These are phyloP conservation scores for Drosophila monieri DNA, from an alignment of 2,888 invertebrate genomes.

Conservation along the genomic window DNA sequence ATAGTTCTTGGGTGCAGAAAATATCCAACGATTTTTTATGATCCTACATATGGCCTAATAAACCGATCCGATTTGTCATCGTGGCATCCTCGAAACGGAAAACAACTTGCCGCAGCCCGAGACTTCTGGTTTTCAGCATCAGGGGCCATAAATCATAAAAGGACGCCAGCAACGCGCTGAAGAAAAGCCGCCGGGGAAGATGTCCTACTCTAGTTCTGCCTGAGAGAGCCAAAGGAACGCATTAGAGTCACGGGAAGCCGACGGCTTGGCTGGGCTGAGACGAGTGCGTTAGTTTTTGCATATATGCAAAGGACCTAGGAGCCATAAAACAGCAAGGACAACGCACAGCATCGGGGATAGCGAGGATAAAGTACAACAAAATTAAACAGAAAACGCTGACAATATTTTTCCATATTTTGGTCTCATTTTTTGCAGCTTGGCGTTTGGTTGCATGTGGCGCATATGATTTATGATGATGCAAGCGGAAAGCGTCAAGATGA, in stretches of 20 bases:
- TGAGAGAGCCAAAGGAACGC: slow-evolving; percentile 25
- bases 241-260: slow-evolving; percentile 26
- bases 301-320: slow-evolving; percentile 61
- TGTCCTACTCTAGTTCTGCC: slow-evolving; percentile 39
- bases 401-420: slow-evolving; percentile 54
- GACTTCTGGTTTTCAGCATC: slow-evolving; percentile 55
- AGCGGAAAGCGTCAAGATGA: slow-evolving; percentile 54
- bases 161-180: slow-evolving; percentile 45
- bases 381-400: slow-evolving; percentile 52
- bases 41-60: background rate
- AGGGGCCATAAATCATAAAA: slow-evolving; percentile 63
- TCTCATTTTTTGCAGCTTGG: slow-evolving; percentile 37
- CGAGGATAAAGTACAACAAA: slow-evolving; percentile 55
- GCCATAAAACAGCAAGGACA: slow-evolving; percentile 70
- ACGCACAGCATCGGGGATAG: slow-evolving; percentile 24
- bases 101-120: slow-evolving; percentile 65
- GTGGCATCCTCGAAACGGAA: slow-evolving; percentile 26
- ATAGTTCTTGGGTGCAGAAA: background rate
- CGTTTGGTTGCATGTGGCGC: slow-evolving; percentile 74
- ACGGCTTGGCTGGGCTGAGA: slow-evolving; percentile 50
- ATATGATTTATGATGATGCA: slow-evolving; percentile 79
- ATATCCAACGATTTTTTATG: background rate
- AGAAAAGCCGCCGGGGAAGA: slow-evolving; percentile 17
- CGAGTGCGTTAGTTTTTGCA: slow-evolving; percentile 57
- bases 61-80: slow-evolving; percentile 12